phyloP scores from a whole-genome alignment of 2,888 invertebrate genomes.

The Perizoma flavofasciatum region DNA sequence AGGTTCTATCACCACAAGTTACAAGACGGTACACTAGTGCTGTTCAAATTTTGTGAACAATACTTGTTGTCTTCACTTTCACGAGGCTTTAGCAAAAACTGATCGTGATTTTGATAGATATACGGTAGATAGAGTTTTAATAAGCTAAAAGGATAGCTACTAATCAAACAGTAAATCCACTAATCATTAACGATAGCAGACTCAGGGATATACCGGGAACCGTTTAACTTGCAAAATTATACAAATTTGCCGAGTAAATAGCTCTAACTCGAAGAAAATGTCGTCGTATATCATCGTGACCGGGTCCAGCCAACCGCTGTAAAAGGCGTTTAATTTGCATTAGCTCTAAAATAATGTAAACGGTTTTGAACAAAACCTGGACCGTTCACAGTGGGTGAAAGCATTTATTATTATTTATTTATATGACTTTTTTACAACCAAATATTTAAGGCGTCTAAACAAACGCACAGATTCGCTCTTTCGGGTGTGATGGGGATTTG shows the following conservation, averaged over 20 bases:
- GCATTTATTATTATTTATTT: slow-evolving; percentile 4
- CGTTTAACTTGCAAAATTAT: slow-evolving; percentile 59
- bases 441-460: no score
- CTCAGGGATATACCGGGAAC: slow-evolving; percentile 52
- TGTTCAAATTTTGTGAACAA: no score
- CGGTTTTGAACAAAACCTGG: slow-evolving; percentile 36
- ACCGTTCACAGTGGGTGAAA: slow-evolving; percentile 27
- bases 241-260: slow-evolving; percentile 52
- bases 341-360: slow-evolving; percentile 44
- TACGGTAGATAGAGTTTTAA: no score
- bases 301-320: slow-evolving; percentile 47
- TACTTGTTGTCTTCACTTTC: no score
- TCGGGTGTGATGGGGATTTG: no score
- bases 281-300: slow-evolving; percentile 59
- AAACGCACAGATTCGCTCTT: no score
- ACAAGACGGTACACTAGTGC: no score
- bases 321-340: slow-evolving; percentile 41
- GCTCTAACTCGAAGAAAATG: slow-evolving; percentile 56
- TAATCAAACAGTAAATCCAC: slow-evolving; percentile 31
- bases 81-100: no score
- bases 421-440: no score
- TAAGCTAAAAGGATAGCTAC: no score
- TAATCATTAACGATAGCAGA: slow-evolving; percentile 58
- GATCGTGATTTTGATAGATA: no score
- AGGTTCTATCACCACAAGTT: no score